Conservation (phyloP, 2,797 vertebrate species). For the Sebastes cheni region DNA sequence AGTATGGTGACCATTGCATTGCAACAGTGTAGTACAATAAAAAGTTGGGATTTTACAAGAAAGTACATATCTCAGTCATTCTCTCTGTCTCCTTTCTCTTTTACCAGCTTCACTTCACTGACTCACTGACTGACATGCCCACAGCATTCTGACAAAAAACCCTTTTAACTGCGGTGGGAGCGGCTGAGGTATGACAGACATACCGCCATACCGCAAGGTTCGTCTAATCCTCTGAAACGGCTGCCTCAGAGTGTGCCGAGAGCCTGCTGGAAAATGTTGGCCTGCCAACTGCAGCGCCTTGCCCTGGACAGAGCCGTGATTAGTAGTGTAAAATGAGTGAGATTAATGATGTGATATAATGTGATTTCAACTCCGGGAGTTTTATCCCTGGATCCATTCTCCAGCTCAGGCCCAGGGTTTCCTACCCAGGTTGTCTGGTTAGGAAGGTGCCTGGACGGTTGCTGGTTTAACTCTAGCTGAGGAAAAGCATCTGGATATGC, state of each 20-base stretch:
- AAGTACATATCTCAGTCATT: not conserved
- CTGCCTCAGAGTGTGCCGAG: conserved; percentile 22
- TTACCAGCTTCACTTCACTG: not conserved
- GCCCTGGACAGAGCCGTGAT: conserved; percentile 29
- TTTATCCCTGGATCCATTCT: conserved; percentile 11
- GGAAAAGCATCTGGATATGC: not conserved
- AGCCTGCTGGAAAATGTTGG: conserved; percentile 60
- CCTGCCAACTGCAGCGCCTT: conserved; percentile 44
- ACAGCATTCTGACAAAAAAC: conserved; percentile 10
- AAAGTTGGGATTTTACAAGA: not conserved
- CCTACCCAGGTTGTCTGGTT: conserved; percentile 8
- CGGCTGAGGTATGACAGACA: conserved; percentile 35
- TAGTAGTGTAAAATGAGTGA: conserved; percentile 51
- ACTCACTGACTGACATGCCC: not conserved
- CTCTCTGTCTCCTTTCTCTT: not conserved
- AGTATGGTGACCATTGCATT: not conserved
- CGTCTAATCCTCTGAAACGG: conserved; percentile 54
- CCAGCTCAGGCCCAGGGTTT: conserved; percentile 8
- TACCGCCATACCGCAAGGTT: conserved; percentile 21
- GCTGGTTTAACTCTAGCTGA: conserved; percentile 18
- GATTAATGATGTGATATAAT: conserved; percentile 67
- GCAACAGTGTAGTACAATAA: not conserved
- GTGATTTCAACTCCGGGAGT: conserved; percentile 38
- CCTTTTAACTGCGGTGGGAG: conserved; percentile 14
- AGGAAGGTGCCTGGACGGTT: conserved; percentile 13